Evolutionary conservation across 2,888 invertebrate species (phyloP), one percentile per base, ranked within the genome.

Genomic region (Diachrysia chrysitis): DNA sequence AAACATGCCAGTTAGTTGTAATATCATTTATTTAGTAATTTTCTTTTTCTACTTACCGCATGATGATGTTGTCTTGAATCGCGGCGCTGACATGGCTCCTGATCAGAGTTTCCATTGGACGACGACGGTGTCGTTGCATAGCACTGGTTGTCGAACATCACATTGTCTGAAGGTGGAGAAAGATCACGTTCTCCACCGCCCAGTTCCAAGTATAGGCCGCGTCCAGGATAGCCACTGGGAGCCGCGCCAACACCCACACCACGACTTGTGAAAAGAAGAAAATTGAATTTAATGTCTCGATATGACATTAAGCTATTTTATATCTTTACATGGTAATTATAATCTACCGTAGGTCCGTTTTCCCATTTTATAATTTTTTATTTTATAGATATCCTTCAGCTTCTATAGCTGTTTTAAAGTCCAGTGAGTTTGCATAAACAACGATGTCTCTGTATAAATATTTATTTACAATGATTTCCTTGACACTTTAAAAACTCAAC

Each of bases 91-190:
- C 95, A 97, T 23, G 97, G 97, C 89, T 98, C 98, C 92, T 98
- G 97, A 92, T 98, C 98, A 42, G 98, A 98, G 94, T 98, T 98
- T 66, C 98, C 98, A 87, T 98, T 98, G 88, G 98, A 98, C 62
- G 98, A 98, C 85, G 98, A 98, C 17, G 99, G 98, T 48, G 98
- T 98, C 54, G 98, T 98, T 37, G 98, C 98, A 93, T 99, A 98
- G 95, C 98, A 98, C 91, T 98, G 98, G 95, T 98, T 98, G 96
- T 99, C 98, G 92, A 98, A 98, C 95, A 98, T 97, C 77, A 98
- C 98, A 93, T 98, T 98, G 93, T 99, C 98, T 60, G 98, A 98
- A 4, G 98, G 98, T 63, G 98, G 98, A 0, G 98, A 98, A 64
- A 96, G 89, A 87, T 97, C 96, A 0, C 97, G 95, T 89, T 98